Evolutionary conservation across 1,140 invertebrate species (phyloP).

Genomic region (Ooceraea biroi): DNA sequence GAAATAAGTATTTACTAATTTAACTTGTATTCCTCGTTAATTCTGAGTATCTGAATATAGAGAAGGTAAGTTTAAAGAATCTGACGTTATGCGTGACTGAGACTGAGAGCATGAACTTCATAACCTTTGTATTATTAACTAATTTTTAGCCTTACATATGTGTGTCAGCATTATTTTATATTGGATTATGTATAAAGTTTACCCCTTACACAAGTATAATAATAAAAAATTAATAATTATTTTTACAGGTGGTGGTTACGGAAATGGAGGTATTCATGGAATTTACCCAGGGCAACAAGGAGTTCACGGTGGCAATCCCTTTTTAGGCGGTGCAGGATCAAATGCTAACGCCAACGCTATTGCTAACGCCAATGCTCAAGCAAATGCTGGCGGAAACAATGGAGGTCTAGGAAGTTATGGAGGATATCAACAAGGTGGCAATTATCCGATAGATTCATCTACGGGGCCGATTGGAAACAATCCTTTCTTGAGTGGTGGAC

Average conservation of each 20-base stretch:
- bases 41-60: not conserved
- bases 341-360: constrained; percentile 63
- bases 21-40: not conserved
- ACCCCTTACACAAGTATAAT: not conserved
- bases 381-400: not conserved
- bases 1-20: constrained; percentile 5
- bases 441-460: not conserved
- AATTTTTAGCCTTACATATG: constrained; percentile 1
- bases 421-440: constrained; percentile 12
- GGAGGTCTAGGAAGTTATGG: not conserved
- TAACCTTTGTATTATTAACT: not conserved
- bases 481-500: constrained; percentile 46
- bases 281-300: constrained; percentile 11
- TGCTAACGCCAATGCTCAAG: not conserved
- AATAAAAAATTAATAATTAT: not conserved
- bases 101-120: constrained; percentile 53
- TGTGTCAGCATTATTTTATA: not conserved
- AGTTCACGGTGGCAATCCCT: constrained; percentile 55
- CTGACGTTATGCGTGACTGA: constrained; percentile 19
- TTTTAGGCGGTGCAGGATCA: constrained; percentile 49
- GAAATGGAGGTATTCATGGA: constrained; percentile 11
- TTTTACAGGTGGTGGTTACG: constrained; percentile 48
- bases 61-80: not conserved
- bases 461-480: constrained; percentile 25
- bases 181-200: not conserved